Conservation (phyloP, 2,888 invertebrate genomes). For the Dryococelus australis region DNA sequence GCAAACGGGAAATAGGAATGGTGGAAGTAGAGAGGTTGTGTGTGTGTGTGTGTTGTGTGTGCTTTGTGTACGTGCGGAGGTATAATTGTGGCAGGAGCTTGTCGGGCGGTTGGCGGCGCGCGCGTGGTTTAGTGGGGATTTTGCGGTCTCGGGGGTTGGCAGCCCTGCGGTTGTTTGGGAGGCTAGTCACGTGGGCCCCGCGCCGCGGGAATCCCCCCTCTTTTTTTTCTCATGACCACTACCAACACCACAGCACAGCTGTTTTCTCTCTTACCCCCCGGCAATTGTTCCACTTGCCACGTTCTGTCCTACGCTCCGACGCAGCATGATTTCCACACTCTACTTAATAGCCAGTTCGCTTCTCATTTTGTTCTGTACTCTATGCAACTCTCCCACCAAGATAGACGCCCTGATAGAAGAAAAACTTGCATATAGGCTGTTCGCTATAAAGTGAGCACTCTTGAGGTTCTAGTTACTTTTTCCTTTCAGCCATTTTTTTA, state of each 20-base stretch:
- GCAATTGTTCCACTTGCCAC: neutral
- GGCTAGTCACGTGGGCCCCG: neutral
- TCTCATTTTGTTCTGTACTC: no score
- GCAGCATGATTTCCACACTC: neutral
- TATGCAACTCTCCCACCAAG: no score
- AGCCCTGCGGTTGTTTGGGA: neutral
- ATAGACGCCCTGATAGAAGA: no score
- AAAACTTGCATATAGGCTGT: no score
- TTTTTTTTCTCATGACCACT: no score
- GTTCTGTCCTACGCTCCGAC: neutral
- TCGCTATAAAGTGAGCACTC: no score
- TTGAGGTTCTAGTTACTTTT: no score
- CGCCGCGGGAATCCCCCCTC: neutral
- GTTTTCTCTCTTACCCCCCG: neutral
- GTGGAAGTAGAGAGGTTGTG: neutral
- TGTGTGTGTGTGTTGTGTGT: neutral
- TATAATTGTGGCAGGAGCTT: neutral
- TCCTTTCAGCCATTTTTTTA: no score
- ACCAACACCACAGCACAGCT: neutral
- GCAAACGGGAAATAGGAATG: neutral
- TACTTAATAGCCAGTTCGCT: neutral
- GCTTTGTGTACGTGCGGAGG: neutral
- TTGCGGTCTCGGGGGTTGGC: slow-evolving; percentile 16
- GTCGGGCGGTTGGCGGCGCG: neutral
- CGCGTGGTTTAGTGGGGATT: neutral